phyloP scores from a whole-genome alignment of 2,888 invertebrate genomes.

The Sphecodes monilicornis region DNA sequence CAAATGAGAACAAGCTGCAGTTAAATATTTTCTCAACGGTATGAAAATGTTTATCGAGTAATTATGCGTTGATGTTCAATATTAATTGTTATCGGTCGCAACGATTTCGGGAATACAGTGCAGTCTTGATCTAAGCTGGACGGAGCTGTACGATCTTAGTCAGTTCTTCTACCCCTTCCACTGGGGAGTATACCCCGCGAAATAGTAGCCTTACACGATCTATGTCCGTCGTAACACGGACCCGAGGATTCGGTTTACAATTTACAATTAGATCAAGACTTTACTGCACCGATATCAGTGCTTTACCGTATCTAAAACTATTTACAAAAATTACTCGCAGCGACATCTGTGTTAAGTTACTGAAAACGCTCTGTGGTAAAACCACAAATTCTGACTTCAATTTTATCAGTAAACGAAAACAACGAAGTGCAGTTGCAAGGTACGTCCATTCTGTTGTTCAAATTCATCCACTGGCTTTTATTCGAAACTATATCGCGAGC shows the following conservation, averaged over 20 bases:
- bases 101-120: no score
- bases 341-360: background rate
- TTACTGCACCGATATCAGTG: no score
- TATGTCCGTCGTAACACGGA: no score
- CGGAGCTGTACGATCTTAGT: no score
- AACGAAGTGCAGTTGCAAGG: constrained; percentile 17
- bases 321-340: background rate
- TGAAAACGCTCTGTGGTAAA: background rate
- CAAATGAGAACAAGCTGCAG: background rate
- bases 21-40: background rate
- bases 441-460: constrained; percentile 20
- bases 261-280: no score
- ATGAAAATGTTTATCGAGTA: background rate
- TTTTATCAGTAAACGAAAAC: background rate
- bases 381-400: background rate
- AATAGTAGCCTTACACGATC: no score
- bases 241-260: no score
- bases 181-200: no score
- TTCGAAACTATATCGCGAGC: constrained; percentile 2
- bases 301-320: no score
- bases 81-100: background rate
- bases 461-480: background rate
- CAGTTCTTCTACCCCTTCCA: no score
- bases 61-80: background rate
- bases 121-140: no score